phyloP scores from a whole-genome alignment of 2,888 invertebrate genomes.

The Elegia similella region DNA sequence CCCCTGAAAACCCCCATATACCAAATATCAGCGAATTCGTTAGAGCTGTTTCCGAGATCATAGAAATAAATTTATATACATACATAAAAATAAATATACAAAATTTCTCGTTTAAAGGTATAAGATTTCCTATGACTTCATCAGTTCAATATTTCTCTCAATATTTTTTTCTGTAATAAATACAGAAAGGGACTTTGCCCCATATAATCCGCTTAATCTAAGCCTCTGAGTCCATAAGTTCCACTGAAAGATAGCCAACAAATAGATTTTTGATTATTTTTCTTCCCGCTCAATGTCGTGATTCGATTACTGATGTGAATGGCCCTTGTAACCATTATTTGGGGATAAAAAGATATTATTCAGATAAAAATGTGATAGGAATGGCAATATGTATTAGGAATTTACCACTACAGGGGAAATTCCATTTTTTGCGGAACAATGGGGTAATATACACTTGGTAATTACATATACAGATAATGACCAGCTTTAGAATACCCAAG shows the following conservation, averaged over 20 bases:
- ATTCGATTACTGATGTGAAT: constrained; percentile 11
- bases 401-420: not conserved
- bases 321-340: not conserved
- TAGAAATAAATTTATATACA: too few species aligned
- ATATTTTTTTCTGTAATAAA: not conserved
- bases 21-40: too few species aligned
- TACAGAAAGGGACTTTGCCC: not conserved
- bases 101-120: too few species aligned
- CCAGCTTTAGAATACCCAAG: too few species aligned
- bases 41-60: too few species aligned
- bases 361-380: not conserved
- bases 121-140: too few species aligned
- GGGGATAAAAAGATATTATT: constrained; percentile 7
- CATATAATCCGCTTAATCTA: constrained; percentile 10
- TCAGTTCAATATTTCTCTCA: not conserved
- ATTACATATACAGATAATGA: too few species aligned
- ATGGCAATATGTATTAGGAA: not conserved
- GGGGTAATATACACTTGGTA: too few species aligned
- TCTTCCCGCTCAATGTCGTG: not conserved
- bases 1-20: too few species aligned
- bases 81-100: too few species aligned
- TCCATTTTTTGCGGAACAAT: not conserved
- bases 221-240: constrained; percentile 10
- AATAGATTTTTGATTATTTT: constrained; percentile 13
- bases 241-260: constrained; percentile 5